Percentiles rank a stretch among this genome's conserved stretches.
Conservation (phyloP, 2,113 vertebrate species). For the Beaufortia kweichowensis region DNA sequence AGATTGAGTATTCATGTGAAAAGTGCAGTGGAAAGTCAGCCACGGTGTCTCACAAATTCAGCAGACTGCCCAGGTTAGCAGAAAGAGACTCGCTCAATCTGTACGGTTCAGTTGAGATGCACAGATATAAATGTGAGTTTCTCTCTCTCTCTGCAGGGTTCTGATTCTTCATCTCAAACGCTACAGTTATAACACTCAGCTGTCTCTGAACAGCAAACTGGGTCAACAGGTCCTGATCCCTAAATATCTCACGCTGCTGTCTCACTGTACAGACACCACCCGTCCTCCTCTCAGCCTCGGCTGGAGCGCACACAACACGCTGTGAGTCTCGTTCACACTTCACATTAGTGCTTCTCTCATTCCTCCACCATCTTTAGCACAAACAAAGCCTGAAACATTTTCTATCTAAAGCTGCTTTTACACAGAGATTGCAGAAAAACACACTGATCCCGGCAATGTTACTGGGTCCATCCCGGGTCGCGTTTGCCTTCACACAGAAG, state of each 20-base stretch:
- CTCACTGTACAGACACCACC: slow-evolving; percentile 90
- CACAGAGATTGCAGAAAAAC: too few species aligned
- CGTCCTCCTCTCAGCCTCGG: slow-evolving; percentile 82
- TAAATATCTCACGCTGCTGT: slow-evolving; percentile 86
- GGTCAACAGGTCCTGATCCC: slow-evolving; percentile 97
- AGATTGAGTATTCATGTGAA: slow-evolving; percentile 97
- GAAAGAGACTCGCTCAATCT: not conserved
- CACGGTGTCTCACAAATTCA: slow-evolving; percentile 94
- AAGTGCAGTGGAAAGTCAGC: slow-evolving; percentile 93
- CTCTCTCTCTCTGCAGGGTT: slow-evolving; percentile 73
- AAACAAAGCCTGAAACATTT: too few species aligned
- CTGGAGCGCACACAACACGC: slow-evolving; percentile 79
- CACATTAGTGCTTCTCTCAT: too few species aligned
- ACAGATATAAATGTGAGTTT: not conserved
- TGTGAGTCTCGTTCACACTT: slow-evolving; percentile 68
- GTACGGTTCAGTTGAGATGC: not conserved
- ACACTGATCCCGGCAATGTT: too few species aligned
- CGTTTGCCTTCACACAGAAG: too few species aligned
- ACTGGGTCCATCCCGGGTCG: too few species aligned
- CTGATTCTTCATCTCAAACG: slow-evolving; percentile 97
- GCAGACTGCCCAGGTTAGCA: slow-evolving; percentile 88
- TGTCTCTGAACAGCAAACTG: slow-evolving; percentile 94
- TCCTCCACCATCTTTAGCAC: too few species aligned
- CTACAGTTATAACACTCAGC: slow-evolving; percentile 94
- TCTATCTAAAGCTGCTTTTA: too few species aligned